Evolutionary conservation across 1,140 invertebrate genomes (phyloP).

Genomic region (Ips nitidus): DNA sequence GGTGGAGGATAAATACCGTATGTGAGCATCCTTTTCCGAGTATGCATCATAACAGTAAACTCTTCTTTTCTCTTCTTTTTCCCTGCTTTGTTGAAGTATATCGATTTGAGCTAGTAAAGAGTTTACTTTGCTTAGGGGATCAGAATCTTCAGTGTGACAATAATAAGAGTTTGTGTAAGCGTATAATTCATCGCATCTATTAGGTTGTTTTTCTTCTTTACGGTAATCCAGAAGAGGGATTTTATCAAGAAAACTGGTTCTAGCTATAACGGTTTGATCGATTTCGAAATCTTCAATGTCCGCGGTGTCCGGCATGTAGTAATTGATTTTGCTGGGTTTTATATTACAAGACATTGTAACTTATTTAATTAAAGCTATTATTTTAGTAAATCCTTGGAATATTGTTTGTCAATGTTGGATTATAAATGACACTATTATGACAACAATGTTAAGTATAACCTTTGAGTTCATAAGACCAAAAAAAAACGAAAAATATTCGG

Average conservation of each 20-base stretch:
- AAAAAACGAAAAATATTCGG: no score
- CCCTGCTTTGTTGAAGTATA: slow-evolving; percentile 24
- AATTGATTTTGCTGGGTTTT: slow-evolving; percentile 37
- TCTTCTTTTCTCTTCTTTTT: slow-evolving; percentile 3
- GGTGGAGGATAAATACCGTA: slow-evolving; percentile 53
- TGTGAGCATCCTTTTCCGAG: slow-evolving; percentile 54
- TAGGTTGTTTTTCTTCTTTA: slow-evolving; percentile 23
- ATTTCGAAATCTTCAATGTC: slow-evolving; percentile 37
- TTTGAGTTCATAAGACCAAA: no score
- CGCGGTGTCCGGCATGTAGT: slow-evolving; percentile 29
- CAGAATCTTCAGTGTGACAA: slow-evolving; percentile 49
- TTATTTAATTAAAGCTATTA: no score
- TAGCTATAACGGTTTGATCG: slow-evolving; percentile 43
- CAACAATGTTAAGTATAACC: no score
- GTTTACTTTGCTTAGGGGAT: slow-evolving; percentile 48
- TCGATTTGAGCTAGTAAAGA: slow-evolving; percentile 38
- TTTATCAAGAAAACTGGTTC: slow-evolving; percentile 38
- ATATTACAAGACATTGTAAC: slow-evolving; percentile 18
- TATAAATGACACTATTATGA: no score
- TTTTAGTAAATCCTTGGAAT: no score
- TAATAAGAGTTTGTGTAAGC: slow-evolving; percentile 52
- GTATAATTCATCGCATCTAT: slow-evolving; percentile 37
- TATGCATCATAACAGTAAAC: slow-evolving; percentile 38
- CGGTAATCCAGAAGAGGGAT: slow-evolving; percentile 32
- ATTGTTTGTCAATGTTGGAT: no score